Evolutionary conservation across 2,797 vertebrate genomes (phyloP), one percentile per base, ranked within the genome.

Genomic region (Cryptoprocta ferox): DNA sequence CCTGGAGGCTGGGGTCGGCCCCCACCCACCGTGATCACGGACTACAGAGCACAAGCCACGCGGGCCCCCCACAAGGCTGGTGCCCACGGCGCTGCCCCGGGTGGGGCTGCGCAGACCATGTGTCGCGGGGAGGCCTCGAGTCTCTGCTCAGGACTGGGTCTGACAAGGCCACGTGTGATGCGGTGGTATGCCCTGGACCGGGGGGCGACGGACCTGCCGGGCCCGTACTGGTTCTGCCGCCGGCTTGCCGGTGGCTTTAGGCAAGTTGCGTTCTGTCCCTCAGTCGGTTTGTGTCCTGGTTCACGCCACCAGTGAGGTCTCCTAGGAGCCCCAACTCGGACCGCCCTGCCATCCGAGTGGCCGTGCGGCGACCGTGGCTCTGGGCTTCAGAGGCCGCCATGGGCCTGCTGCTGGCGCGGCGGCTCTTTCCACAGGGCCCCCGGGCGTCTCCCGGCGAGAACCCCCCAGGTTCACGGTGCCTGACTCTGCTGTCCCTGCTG

Each of bases 111-210:
- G 19, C 42, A 71, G 53, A 88, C 10, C 0, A 1, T 14, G 68
- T 8, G 28, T 24, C 16, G 16, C 12, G 14, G 63, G 50, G 21
- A 19, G 53, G 89, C 2, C 0, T 42, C 45, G 42, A 90, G 73
- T 76, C 71, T 91, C 42, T n/a, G 81, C 79, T 82, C 81, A 73
- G 96, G 95, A 96, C 96, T 78, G 89, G 97, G 97, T 97, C 96
- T 68, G 93, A 96, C 96, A 97, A 97, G 97, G 96, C 97, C 97
- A 35, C 96, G 0, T 63, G 88, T 97, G 97, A 85, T 78, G 19
- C 4, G 75, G 82, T 84, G 80, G 91, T 28, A 6, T 10, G 48
- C 81, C 96, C 89, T 50, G 56, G 89, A 35, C 59, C 16, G 3
- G 50, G 11, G 28, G 73, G 70, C 5, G 9, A 73, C 30, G 18